Evolutionary conservation across 2,797 vertebrate species (phyloP).

Genomic region (Carcharodon carcharias): DNA sequence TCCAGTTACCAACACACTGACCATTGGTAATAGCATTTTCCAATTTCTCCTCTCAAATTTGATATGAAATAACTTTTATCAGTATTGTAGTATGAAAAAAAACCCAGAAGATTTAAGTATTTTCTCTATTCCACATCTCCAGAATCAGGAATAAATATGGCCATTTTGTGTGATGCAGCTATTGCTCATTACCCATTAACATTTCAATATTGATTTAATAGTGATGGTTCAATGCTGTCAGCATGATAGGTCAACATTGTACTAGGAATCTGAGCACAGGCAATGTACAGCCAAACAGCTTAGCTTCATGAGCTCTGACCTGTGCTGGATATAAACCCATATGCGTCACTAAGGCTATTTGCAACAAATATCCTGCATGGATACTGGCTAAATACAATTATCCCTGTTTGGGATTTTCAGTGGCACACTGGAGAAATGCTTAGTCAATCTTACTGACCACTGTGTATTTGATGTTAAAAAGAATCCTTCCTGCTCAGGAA

Average conservation of each 20-base stretch:
- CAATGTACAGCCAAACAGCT: not conserved
- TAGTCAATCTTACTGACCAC: not conserved
- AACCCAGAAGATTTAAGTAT: not conserved
- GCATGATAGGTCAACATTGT: conserved; percentile 1
- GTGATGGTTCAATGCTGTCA: not conserved
- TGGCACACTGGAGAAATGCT: not conserved
- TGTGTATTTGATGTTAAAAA: not conserved
- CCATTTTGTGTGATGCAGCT: not conserved
- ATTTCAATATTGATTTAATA: conserved; percentile 30
- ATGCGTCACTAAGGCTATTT: not conserved
- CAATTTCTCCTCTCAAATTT: not conserved
- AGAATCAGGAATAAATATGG: not conserved
- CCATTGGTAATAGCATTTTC: not conserved
- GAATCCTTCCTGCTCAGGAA: conserved; percentile 1
- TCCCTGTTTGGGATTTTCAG: conserved; percentile 13
- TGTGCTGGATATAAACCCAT: not conserved
- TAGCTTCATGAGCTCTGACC: conserved; percentile 21
- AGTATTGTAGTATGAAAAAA: not conserved
- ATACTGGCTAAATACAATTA: conserved; percentile 3
- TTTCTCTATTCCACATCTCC: not conserved
- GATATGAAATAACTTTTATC: not conserved
- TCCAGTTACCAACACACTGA: not conserved
- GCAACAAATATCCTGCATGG: conserved; percentile 2
- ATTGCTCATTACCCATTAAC: conserved; percentile 24
- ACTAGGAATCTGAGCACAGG: not conserved